phyloP scores from a whole-genome alignment of 2,888 invertebrate genomes.

The Quadroppia sp. region DNA sequence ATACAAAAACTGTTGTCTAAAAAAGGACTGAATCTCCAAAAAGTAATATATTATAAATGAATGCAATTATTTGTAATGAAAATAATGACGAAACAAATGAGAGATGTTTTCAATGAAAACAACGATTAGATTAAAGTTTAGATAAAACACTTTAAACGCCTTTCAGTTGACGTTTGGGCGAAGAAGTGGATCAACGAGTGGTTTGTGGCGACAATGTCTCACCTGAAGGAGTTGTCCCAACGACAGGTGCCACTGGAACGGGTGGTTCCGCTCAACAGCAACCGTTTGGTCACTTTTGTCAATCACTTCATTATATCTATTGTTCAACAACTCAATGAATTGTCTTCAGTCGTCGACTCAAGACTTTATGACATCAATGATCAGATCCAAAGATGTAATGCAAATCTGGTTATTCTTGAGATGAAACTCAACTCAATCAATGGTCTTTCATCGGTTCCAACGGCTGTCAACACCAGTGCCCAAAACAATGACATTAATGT shows the following conservation, averaged over 20 bases:
- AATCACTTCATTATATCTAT: constrained; percentile 41
- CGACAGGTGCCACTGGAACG: constrained; percentile 34
- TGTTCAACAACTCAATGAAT: constrained; percentile 40
- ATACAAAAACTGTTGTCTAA: not conserved
- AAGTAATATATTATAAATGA: not conserved
- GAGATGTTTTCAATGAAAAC: not conserved
- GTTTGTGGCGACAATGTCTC: not conserved
- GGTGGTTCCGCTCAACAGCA: constrained; percentile 40
- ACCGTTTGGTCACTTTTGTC: constrained; percentile 43
- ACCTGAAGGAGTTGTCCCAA: constrained; percentile 31
- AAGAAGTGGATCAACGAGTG: no score
- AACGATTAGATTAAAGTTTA: not conserved
- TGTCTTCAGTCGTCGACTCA: constrained; percentile 38
- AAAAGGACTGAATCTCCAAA: not conserved
- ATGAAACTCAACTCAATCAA: constrained; percentile 40
- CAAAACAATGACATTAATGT: not conserved
- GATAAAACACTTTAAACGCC: constrained; percentile 3
- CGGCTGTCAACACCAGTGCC: not conserved
- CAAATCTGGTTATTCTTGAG: constrained; percentile 43
- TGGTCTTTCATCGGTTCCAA: constrained; percentile 1
- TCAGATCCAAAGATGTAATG: constrained; percentile 39
- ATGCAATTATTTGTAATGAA: no score
- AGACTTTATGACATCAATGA: constrained; percentile 37
- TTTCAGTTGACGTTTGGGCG: no score
- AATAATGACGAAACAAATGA: not conserved